Evolutionary conservation across 2,888 invertebrate species (phyloP).

Genomic region (Andricus curvator): DNA sequence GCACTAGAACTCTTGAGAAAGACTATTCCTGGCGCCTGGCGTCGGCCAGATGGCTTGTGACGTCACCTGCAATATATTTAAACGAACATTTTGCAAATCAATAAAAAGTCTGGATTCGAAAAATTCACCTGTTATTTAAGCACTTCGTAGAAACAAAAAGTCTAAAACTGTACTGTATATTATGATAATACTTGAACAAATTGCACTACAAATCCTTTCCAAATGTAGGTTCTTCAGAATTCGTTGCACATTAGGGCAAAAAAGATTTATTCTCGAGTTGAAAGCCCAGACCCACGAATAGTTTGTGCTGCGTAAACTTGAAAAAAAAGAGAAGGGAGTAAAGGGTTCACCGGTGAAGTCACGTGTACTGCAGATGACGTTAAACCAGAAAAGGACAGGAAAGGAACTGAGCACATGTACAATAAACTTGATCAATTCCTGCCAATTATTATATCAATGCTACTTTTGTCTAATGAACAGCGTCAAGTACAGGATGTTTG

Average conservation of each 20-base stretch:
- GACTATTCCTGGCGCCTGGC: slow-evolving; percentile 45
- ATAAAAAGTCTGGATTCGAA: slow-evolving; percentile 41
- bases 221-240: slow-evolving; percentile 27
- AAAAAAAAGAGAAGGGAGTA: slow-evolving; percentile 34
- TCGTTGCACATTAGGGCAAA: slow-evolving; percentile 26
- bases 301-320: slow-evolving; percentile 36
- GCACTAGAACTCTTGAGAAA: slow-evolving; percentile 10
- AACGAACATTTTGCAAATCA: slow-evolving; percentile 37
- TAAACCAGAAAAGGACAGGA: slow-evolving; percentile 27
- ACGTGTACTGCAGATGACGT: slow-evolving; percentile 52
- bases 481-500: slow-evolving; percentile 50
- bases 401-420: slow-evolving; percentile 20
- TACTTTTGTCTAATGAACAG: slow-evolving; percentile 29
- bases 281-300: slow-evolving; percentile 34
- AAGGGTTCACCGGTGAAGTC: slow-evolving; percentile 38
- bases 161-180: neutral
- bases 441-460: slow-evolving; percentile 24
- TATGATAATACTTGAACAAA: slow-evolving; percentile 15
- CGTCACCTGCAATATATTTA: slow-evolving; percentile 31
- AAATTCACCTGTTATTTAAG: slow-evolving; percentile 7
- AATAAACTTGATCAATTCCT: slow-evolving; percentile 47
- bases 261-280: slow-evolving; percentile 32
- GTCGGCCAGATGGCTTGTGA: slow-evolving; percentile 46
- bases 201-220: slow-evolving; percentile 25
- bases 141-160: neutral